Base-by-base conservation (phyloP, 2,888 invertebrate genomes). In the Hermaeophaga mercurialis region DNA sequence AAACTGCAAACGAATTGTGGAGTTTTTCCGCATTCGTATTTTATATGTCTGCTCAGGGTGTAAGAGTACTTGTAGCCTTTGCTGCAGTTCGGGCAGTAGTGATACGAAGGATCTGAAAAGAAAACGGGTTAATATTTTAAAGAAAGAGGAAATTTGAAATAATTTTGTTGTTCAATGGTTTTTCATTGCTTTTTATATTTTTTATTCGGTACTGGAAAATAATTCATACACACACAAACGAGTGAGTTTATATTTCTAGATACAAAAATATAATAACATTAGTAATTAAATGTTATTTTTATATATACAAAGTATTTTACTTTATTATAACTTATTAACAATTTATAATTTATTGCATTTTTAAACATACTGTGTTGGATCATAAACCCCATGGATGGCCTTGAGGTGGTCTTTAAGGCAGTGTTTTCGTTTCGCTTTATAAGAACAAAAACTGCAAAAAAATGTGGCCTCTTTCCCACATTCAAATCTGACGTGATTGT, bases 391-490 rank as follows among this genome's bases (percentile, higher is more conserved):
- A 33, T 58, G 61, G 7, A 56, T 45, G 1, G 47, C 44, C 15
- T 44, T 53, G 12, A 62, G 38, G 28, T 62, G 62, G 17, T 61
- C 54, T 18, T 60, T 54, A 9, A 61, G 50, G 24, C 55, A 52
- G 17, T 58, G 54, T 43, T 89, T 81, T 74, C 89, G 88, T 70
- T 89, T 87, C 62, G 89, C 88, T 70, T 83, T 83, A 80, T 89
- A 89, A 15, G 84, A 81, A 78, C 90, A 90, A 74, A 87, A 85
- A 15, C 87, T 87, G 70, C 90, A 90, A 61, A 87, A 86, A 78
- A 89, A 89, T 56, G 86, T 82, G 0, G 89, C 89, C 60, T 88
- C 85, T 72, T 89, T 89, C 64, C 89, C 89, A 48, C 89, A 66
- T 34, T 66, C 66, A 17, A 59, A 62, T 33, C 48, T 59, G 2